Base-by-base conservation (phyloP, 2,797 vertebrate genomes). In the Apogon talboti region DNA sequence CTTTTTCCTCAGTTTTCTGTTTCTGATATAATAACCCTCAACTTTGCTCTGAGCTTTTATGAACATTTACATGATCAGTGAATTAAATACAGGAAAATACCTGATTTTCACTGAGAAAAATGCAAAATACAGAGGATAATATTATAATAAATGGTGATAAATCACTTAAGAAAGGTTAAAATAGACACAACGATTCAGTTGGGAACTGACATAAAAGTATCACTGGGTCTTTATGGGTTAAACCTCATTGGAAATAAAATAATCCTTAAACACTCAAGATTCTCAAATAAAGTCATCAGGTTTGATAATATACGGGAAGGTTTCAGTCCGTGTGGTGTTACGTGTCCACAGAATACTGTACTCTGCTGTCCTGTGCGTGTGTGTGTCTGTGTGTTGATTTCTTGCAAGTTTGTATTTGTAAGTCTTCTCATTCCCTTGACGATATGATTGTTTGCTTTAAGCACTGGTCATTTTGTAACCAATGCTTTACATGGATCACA, bases 361-460 rank as follows among this genome's bases (percentile, higher is more conserved):
- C 33, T 55, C 64, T 73, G 21, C 55, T 43, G 74, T 78, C 56
- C 41, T 21, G 63, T 83, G 68, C 79, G 73, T 60, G 67, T 28
- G 24, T 28, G 24, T 54, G 37, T 56, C 7, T 30, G 40, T 56
- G 24, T 28, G 24, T 28, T 52, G 40, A 56, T 62, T 76, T 78
- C 40, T 45, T 16, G 51, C 30, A 30, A n/a, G 9, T 73, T 82
- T 82, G 67, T 59, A 30, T 80, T 65, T 42, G 14, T 41, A 60
- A 69, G 68, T 57, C 53, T 60, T 8, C 78, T 82, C 61, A 71
- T 50, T 54, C 60, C 66, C 76, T 70, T 68, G 64, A 78, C 71
- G 53, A 74, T 56, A 70, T 69, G 76, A 82, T 82, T 74, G 80
- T 89, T 74, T 74, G 70, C 60, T 68, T 54, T 45, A 41, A 37